These are phyloP conservation scores for Scaptomyza pallida DNA, from an alignment of 1,140 invertebrate species.

Conservation along the genomic window DNA sequence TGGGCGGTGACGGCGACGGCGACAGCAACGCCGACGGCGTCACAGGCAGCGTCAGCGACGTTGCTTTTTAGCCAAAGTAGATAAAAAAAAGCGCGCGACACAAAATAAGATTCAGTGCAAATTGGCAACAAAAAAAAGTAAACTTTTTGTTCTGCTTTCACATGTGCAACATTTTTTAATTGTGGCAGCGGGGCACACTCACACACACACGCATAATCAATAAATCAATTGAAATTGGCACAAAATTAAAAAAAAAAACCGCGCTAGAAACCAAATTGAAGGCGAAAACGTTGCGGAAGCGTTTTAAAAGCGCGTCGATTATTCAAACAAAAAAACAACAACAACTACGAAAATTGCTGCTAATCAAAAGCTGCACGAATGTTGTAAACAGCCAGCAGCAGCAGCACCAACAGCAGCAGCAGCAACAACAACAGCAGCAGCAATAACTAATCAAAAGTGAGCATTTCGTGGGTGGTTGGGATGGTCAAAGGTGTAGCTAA, in stretches of 20 bases:
- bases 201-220: conserved; percentile 44
- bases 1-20: neutral
- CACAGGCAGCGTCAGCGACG: neutral
- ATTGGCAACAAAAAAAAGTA: conserved; percentile 5
- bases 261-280: conserved; percentile 30
- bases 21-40: conserved; percentile 5
- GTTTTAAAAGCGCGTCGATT: conserved; percentile 41
- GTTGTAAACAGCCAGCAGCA: conserved; percentile 44
- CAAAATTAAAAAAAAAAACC: neutral
- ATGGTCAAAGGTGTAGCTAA: conserved; percentile 33
- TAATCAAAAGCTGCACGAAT: conserved; percentile 77
- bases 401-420: conserved; percentile 14
- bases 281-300: conserved; percentile 39
- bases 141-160: conserved; percentile 8
- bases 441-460: conserved; percentile 70
- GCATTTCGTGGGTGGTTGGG: conserved; percentile 8
- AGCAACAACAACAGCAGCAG: conserved; percentile 24
- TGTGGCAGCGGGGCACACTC: neutral
- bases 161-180: neutral
- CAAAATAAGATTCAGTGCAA: conserved; percentile 25
- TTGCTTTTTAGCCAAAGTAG: conserved; percentile 6
- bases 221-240: conserved; percentile 53
- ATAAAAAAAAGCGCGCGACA: conserved; percentile 7
- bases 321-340: conserved; percentile 22
- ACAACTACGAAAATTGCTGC: conserved; percentile 59